Evolutionary conservation across 2,888 invertebrate genomes (phyloP), one percentile per base, ranked within the genome.

Genomic region (Acrobasis consociella): DNA sequence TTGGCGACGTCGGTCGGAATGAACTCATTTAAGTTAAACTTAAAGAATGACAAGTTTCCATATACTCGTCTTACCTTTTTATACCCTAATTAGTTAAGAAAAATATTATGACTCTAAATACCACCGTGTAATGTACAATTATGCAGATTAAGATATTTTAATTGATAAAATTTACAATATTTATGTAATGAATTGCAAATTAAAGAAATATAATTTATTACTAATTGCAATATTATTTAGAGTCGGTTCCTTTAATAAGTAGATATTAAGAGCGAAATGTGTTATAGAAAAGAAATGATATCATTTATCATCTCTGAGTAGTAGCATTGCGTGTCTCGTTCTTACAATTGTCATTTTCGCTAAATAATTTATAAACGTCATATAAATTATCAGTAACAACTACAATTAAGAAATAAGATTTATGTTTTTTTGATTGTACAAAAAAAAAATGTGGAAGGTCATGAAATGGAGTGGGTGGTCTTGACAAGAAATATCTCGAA

Each of bases 401-500:
- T 17, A 56, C 56, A 56, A 56, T 56, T 56, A 56, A 56, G 42
- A 11, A 22, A 56, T 13, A 56, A 46, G 56, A 56, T 56, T 56
- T 46, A 56, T 56, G 42, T 2, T 22, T 13, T 46, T 15, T 56
- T 56, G 56, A 56, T 56, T 56, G 56, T 42, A 42, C 7, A 42
- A 46, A 56, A 56, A 56, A n/a, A 52, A 31, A 11, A 11, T 31
- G 7, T 31, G 22, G 3, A 52, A 22, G 17, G 56, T 46, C 56
- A 56, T 56, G 9, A 56, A 56, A 42, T 42, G n/a, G 56, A 58
- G 66, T 72, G 83, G 88, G 89, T 88, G 89, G 89, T 88, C 89
- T 67, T 66, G 70, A 69, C 72, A 66, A 71, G 72, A 77, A 78
- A 77, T 74, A 75, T 75, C 71, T 72, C 67, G 62, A 71, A 74